Conservation (phyloP, 2,113 vertebrate genomes). For the Coregonus clupeaformis region DNA sequence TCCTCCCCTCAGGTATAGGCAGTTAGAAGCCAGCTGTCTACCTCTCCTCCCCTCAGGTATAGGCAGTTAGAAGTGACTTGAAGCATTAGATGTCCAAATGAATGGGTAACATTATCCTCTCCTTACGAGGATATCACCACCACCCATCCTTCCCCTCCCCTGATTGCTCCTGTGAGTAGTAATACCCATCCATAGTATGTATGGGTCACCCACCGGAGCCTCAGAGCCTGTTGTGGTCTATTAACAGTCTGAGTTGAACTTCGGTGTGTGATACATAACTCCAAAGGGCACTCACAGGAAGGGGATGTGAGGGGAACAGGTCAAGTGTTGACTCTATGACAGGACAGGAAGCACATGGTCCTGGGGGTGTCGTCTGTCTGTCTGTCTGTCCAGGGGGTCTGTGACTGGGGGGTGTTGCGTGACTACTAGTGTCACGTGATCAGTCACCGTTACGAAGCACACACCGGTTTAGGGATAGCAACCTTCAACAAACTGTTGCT, state of each 20-base stretch:
- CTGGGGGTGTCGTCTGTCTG: background rate
- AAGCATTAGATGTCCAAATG: slow-evolving; percentile 5
- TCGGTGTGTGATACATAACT: too few species aligned
- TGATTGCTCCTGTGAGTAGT: background rate
- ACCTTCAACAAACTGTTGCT: slow-evolving; percentile 38
- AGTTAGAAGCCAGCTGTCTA: too few species aligned
- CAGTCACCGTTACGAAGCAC: too few species aligned
- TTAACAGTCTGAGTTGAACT: too few species aligned
- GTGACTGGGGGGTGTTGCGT: background rate
- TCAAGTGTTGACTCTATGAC: too few species aligned
- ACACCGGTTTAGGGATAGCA: background rate
- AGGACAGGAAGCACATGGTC: background rate
- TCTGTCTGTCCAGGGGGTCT: slow-evolving; percentile 15
- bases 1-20: too few species aligned
- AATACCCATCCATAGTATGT: too few species aligned
- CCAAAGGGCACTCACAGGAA: too few species aligned
- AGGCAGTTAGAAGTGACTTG: background rate
- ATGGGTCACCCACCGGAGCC: too few species aligned
- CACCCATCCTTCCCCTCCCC: background rate
- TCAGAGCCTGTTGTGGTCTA: too few species aligned
- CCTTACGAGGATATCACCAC: slow-evolving; percentile 46
- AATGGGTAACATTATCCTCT: slow-evolving; percentile 32
- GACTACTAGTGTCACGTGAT: slow-evolving; percentile 3
- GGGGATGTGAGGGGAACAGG: too few species aligned
- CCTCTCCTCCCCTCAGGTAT: too few species aligned